A percentile compares a stretch with the other conserved stretches of the same genome.
phyloP scores from a whole-genome alignment of 2,797 vertebrate genomes.

The Channa striata region DNA sequence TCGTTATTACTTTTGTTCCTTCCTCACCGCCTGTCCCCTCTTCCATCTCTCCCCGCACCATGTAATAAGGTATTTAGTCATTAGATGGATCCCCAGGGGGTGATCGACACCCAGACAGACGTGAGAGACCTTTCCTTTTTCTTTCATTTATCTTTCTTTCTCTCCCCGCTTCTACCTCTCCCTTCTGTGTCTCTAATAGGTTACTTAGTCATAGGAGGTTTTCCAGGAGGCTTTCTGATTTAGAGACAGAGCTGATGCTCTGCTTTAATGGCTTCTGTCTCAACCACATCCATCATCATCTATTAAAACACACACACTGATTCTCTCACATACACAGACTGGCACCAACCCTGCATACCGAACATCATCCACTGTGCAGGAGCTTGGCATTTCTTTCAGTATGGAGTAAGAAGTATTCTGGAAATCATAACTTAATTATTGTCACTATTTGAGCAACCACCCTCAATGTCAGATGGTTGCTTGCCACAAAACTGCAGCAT shows the following conservation, averaged over 20 bases:
- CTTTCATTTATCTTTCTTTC: slow-evolving; percentile 22
- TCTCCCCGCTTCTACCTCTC: slow-evolving; percentile 13
- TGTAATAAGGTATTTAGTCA: slow-evolving; percentile 65
- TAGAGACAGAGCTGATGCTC: slow-evolving; percentile 45
- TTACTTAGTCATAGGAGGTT: slow-evolving; percentile 62
- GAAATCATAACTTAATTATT: background rate
- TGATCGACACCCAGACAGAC: slow-evolving; percentile 39
- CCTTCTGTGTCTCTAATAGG: slow-evolving; percentile 50
- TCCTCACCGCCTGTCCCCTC: slow-evolving; percentile 2
- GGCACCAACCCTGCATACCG: background rate
- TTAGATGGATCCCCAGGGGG: slow-evolving; percentile 53
- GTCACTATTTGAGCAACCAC: background rate
- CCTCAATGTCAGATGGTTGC: background rate
- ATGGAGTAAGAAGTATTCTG: background rate
- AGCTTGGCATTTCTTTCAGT: slow-evolving; percentile 1
- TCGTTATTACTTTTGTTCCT: slow-evolving; percentile 56
- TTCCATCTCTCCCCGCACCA: slow-evolving; percentile 21
- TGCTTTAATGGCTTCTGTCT: slow-evolving; percentile 56
- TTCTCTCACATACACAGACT: background rate
- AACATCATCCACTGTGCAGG: background rate
- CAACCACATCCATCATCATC: slow-evolving; percentile 53
- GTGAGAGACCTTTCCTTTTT: slow-evolving; percentile 41
- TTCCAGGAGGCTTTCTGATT: slow-evolving; percentile 49
- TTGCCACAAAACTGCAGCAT: background rate
- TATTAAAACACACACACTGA: slow-evolving; percentile 17